Conservation (phyloP, 2,888 invertebrate species). For the Blomia tropicalis region DNA sequence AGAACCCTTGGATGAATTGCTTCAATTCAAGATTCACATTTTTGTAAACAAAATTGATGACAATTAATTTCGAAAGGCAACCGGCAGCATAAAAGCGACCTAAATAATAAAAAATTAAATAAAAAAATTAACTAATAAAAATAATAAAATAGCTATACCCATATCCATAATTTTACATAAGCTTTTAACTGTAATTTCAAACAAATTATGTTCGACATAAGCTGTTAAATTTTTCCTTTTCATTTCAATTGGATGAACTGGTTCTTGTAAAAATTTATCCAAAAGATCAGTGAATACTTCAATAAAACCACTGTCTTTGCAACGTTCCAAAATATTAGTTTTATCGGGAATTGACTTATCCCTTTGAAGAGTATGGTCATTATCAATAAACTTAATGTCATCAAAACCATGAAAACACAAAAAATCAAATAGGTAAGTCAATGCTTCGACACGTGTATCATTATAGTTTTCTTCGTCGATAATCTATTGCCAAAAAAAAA, state of each 20-base stretch:
- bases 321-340: background rate
- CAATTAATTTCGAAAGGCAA: background rate
- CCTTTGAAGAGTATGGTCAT: background rate
- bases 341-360: background rate
- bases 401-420: background rate
- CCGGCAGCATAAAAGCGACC: constrained; percentile 1
- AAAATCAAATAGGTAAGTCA: constrained; percentile 7
- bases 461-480: background rate
- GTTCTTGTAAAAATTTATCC: background rate
- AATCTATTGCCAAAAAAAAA: background rate
- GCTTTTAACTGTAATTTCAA: background rate
- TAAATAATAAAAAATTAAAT: background rate
- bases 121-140: background rate
- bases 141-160: background rate
- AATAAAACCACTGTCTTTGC: background rate
- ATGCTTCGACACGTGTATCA: background rate
- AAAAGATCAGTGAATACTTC: background rate
- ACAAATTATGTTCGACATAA: background rate
- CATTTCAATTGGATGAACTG: background rate
- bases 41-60: background rate
- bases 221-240: background rate
- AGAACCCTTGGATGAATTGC: background rate
- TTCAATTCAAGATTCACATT: background rate
- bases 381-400: background rate
- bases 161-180: constrained; percentile 4